Evolutionary conservation across 2,797 vertebrate species (phyloP).

Genomic region (Chiropotes sagulatus): DNA sequence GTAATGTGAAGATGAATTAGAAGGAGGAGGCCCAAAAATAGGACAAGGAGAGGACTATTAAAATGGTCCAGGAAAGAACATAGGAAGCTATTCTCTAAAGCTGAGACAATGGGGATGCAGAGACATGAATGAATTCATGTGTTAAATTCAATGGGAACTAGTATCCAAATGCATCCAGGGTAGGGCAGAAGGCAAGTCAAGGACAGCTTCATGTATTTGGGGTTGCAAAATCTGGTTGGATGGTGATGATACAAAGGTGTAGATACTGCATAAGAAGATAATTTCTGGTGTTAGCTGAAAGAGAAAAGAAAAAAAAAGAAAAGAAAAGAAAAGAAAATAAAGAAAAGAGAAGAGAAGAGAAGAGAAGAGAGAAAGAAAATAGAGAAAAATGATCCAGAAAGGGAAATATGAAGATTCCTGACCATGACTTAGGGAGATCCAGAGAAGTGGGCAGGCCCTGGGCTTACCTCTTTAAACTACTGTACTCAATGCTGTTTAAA

Average conservation of each 20-base stretch:
- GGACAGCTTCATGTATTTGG: background rate
- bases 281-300: background rate
- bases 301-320: background rate
- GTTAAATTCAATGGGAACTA: background rate
- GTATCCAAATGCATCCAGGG: background rate
- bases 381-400: background rate
- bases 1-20: background rate
- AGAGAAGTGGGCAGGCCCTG: background rate
- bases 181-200: background rate
- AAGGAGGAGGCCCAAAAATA: background rate
- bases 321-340: background rate
- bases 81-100: background rate
- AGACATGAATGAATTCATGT: background rate
- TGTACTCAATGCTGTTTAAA: background rate
- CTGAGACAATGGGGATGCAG: background rate
- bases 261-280: background rate
- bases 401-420: background rate
- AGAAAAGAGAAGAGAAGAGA: background rate
- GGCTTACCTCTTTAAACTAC: background rate
- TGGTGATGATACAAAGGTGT: background rate
- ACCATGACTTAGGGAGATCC: background rate
- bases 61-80: background rate
- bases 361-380: fast-evolving
- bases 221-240: background rate
- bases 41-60: background rate